Conservation (phyloP, 2,888 invertebrate species). For the Drosophila fungiperda region DNA sequence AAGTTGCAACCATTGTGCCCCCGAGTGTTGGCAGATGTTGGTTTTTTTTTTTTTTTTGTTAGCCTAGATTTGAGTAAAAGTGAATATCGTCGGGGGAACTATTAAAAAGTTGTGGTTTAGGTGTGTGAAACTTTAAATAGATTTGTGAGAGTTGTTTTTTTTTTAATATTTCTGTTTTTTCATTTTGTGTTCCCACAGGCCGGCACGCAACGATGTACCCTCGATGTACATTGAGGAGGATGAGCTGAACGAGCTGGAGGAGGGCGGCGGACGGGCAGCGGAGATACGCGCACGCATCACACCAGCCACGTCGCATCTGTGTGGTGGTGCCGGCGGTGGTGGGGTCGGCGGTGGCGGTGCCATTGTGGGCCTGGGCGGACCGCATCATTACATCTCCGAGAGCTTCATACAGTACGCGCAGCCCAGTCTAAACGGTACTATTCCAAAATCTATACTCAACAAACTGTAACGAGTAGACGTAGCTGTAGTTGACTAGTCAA, state of each 20-base stretch:
- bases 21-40: constrained; percentile 9
- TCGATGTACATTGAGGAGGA: constrained; percentile 86
- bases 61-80: constrained; percentile 19
- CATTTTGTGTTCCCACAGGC: constrained; percentile 68
- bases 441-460: constrained; percentile 84
- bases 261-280: constrained; percentile 80
- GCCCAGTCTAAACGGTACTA: constrained; percentile 86
- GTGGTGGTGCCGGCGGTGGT: constrained; percentile 44
- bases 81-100: constrained; percentile 58
- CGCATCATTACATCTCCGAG: constrained; percentile 85
- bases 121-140: constrained; percentile 66
- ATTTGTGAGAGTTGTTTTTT: constrained; percentile 58
- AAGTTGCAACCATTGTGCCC: constrained; percentile 47
- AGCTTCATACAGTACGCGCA: constrained; percentile 86
- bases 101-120: constrained; percentile 53
- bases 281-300: constrained; percentile 79
- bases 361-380: constrained; percentile 72
- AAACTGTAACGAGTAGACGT: constrained; percentile 77
- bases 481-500: constrained; percentile 43
- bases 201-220: constrained; percentile 85
- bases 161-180: neutral
- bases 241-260: constrained; percentile 84
- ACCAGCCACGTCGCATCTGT: constrained; percentile 73
- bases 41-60: constrained; percentile 10
- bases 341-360: constrained; percentile 39